phyloP scores from a whole-genome alignment of 2,797 vertebrate genomes.

The Peromyscus eremicus region DNA sequence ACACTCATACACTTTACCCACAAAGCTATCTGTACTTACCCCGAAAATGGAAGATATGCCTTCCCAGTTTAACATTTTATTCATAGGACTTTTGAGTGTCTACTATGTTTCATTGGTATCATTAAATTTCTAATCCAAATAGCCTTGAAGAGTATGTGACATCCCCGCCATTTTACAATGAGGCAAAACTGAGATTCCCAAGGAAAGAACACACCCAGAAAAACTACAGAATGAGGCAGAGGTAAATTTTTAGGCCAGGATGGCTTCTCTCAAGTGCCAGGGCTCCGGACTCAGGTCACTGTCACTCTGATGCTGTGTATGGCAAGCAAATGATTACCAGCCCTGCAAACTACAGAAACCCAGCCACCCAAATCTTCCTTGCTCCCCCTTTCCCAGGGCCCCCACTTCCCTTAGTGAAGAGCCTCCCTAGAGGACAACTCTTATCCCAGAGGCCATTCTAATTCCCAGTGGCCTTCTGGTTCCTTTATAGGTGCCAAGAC shows the following conservation, averaged over 20 bases:
- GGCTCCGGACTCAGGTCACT: neutral
- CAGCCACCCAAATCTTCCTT: rapidly evolving
- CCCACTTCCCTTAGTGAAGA: neutral
- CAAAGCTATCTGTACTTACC: neutral
- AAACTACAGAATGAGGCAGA: neutral
- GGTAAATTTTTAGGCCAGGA: neutral
- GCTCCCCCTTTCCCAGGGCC: neutral
- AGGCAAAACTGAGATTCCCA: neutral
- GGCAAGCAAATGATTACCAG: rapidly evolving
- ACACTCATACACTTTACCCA: neutral
- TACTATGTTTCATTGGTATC: neutral
- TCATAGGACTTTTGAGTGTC: neutral
- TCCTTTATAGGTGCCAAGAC: slow-evolving; percentile 27
- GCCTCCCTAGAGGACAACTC: neutral
- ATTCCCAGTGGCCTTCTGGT: neutral
- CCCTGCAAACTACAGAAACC: neutral
- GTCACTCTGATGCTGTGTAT: rapidly evolving
- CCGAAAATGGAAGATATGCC: neutral
- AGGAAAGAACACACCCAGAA: neutral
- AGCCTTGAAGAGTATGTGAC: neutral
- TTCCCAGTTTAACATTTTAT: neutral
- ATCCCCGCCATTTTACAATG: neutral
- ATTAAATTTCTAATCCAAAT: neutral
- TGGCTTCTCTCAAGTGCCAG: neutral
- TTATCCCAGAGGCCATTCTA: neutral